Evolutionary conservation across 2,888 invertebrate genomes (phyloP).

Genomic region (Caenorhabditis plicata): DNA sequence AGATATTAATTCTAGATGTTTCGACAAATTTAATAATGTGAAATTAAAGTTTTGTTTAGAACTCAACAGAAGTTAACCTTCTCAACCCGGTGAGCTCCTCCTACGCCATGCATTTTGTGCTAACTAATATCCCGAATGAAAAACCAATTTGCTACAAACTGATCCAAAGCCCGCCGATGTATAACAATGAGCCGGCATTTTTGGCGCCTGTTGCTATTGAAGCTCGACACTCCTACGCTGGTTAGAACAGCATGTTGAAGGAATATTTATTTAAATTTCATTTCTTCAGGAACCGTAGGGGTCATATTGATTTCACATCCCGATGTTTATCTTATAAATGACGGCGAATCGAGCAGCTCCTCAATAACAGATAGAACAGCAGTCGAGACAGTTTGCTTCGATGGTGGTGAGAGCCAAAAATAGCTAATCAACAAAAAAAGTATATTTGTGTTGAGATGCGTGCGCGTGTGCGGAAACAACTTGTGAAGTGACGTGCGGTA

Average conservation of each 20-base stretch:
- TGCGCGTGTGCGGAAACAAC: slow-evolving; percentile 60
- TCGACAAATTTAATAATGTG: not conserved
- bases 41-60: not conserved
- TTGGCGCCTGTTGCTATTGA: slow-evolving; percentile 56
- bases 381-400: slow-evolving; percentile 45
- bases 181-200: slow-evolving; percentile 42
- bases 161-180: slow-evolving; percentile 44
- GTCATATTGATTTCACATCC: slow-evolving; percentile 42
- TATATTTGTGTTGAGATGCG: slow-evolving; percentile 19
- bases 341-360: slow-evolving; percentile 7
- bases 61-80: not conserved
- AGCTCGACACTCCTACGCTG: slow-evolving; percentile 46
- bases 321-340: too few relatives aligned
- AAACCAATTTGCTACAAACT: slow-evolving; percentile 39
- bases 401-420: slow-evolving; percentile 19
- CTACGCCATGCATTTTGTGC: not conserved
- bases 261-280: not conserved
- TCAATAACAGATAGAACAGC: slow-evolving; percentile 15
- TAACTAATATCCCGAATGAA: slow-evolving; percentile 18
- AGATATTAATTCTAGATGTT: too few relatives aligned
- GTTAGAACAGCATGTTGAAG: slow-evolving; percentile 15
- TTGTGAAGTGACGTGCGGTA: slow-evolving; percentile 41
- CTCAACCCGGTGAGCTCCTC: not conserved
- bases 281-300: slow-evolving; percentile 32
- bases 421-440: not conserved